A percentile compares a stretch with the other conserved stretches of the same genome.
Conservation (phyloP, 2,888 invertebrate genomes). For the Rutpela maculata region DNA sequence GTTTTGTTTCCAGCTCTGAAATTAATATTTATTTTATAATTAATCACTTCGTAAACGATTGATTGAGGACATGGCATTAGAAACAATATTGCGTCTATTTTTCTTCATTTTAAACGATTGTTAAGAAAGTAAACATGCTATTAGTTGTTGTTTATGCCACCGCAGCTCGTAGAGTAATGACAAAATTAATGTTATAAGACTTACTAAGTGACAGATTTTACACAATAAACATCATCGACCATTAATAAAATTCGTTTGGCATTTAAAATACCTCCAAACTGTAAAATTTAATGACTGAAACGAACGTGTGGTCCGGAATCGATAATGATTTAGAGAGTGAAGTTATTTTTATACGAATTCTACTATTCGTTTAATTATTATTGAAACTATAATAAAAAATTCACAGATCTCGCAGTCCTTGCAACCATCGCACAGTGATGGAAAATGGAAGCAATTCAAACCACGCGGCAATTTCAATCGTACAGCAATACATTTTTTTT, state of each 20-base stretch:
- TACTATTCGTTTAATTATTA: no score
- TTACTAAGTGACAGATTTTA: slow-evolving; percentile 1
- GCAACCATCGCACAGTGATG: no score
- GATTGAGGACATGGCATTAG: not conserved
- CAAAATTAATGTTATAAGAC: not conserved
- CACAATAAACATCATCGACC: not conserved
- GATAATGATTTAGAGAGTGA: not conserved
- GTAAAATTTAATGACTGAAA: not conserved
- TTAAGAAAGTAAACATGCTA: not conserved
- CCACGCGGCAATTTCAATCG: no score
- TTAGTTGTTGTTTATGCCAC: not conserved
- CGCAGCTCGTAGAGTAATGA: not conserved
- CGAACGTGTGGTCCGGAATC: not conserved
- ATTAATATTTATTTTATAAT: slow-evolving; percentile 7
- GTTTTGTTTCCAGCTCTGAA: not conserved
- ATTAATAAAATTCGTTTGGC: not conserved
- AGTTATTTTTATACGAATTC: no score
- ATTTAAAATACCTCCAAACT: not conserved
- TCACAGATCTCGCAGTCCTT: no score
- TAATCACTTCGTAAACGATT: slow-evolving; percentile 3
- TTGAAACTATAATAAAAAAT: no score
- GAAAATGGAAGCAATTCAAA: no score
- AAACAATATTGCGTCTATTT: not conserved
- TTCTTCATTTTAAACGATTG: not conserved
- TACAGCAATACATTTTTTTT: no score